Evolutionary conservation across 2,888 invertebrate genomes (phyloP).

Genomic region (Nasonia oneida): DNA sequence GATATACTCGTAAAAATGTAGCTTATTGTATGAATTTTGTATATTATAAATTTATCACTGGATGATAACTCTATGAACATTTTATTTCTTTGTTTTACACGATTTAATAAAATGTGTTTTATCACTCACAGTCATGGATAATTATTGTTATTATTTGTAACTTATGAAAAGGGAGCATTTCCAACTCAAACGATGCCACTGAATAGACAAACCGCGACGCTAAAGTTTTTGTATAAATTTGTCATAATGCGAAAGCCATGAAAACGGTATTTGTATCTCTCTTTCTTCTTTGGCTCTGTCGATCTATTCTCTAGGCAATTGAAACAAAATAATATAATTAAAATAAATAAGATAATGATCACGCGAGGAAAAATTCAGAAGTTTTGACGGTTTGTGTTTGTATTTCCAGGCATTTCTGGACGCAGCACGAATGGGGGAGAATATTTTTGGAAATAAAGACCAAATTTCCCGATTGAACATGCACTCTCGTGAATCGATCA

Average conservation of each 20-base stretch:
- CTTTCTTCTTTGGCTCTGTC: slow-evolving; percentile 61
- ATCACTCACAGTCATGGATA: slow-evolving; percentile 49
- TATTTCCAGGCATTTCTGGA: slow-evolving; percentile 78
- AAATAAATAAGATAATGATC: slow-evolving; percentile 44
- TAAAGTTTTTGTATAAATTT: slow-evolving; percentile 44
- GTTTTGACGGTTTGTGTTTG: slow-evolving; percentile 75
- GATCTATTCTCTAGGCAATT: slow-evolving; percentile 40
- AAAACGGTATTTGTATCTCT: slow-evolving; percentile 67
- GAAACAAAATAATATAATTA: slow-evolving; percentile 31
- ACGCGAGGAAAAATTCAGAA: slow-evolving; percentile 39
- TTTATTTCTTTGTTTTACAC: slow-evolving; percentile 50
- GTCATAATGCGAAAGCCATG: slow-evolving; percentile 19
- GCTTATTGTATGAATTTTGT: slow-evolving; percentile 59
- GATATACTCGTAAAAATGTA: slow-evolving; percentile 68
- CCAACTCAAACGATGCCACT: slow-evolving; percentile 56
- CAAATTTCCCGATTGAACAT: slow-evolving; percentile 77
- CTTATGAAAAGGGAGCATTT: slow-evolving; percentile 56
- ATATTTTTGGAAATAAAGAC: slow-evolving; percentile 78
- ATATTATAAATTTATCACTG: slow-evolving; percentile 46
- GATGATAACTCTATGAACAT: slow-evolving; percentile 27
- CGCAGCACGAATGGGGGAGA: slow-evolving; percentile 67
- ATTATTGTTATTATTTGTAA: slow-evolving; percentile 38
- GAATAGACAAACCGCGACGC: slow-evolving; percentile 53
- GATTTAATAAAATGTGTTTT: slow-evolving; percentile 55
- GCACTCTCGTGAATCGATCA: slow-evolving; percentile 71